Base-by-base conservation (phyloP, 2,113 vertebrate species). In the Emydura subglobosa region DNA sequence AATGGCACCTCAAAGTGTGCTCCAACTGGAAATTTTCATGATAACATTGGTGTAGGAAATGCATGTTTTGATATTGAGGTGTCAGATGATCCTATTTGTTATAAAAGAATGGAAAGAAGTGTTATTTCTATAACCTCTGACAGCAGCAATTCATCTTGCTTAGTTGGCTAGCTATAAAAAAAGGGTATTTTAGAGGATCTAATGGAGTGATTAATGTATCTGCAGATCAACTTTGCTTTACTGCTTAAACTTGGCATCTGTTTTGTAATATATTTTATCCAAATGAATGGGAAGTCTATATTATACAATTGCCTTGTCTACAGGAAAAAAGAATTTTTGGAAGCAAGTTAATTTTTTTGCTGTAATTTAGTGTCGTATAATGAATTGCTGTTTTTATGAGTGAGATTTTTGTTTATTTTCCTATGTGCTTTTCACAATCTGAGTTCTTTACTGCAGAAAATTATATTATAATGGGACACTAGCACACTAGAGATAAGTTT, bases 81-180 rank as follows among this genome's bases (percentile, higher is more conserved):
- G 16, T n/a, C 89, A 24, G 86, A 34, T 5, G 86, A 22, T 61
- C 95, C 91, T 65, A 47, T 59, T 25, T 27, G n/a, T 88, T 85
- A 65, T 39, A 72, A 61, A 90, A 80, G 29, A 88, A 80, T 72
- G 24, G 86, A 93, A 95, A 82, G 10, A 16, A 57, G n/a, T 87
- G 29, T 83, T 91, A 29, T 91, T 93, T 92, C 78, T 92, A 44
- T 59, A 94, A 76, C 54, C 21, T 82, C 34, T 95, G 87, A 80
- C 25, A 94, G 57, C 42, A 87, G 76, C 6, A 80, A 89, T 93
- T 89, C 84, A 85, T 85, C 90, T 53, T 90, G 19, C 93, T 96
- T 95, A 54, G 22, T 14, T 91, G 7, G 51, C 22, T 42, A 82
- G 12, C 59, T 90, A 92, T 88, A 85, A 93, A 34, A n/a, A 91